Conservation (phyloP, 2,797 vertebrate species). For the Sebastolobus alascanus region DNA sequence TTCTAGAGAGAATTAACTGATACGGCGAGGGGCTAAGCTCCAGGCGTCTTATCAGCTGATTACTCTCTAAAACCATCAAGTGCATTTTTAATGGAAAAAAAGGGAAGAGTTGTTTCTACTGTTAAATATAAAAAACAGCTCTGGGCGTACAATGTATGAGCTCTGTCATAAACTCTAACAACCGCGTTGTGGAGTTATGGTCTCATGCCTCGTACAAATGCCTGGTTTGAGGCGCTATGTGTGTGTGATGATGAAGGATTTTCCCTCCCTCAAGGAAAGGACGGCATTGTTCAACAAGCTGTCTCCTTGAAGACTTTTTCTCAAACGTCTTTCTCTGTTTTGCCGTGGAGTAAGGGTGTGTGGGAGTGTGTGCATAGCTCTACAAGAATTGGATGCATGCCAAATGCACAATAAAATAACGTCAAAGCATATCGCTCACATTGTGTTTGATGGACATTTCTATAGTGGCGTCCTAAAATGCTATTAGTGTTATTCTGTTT, state of each 20-base stretch:
- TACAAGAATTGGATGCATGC: background rate
- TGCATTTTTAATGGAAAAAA: constrained; percentile 65
- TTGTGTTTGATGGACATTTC: constrained; percentile 7
- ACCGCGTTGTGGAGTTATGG: constrained; percentile 39
- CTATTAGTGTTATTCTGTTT: background rate
- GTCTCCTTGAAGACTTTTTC: constrained; percentile 27
- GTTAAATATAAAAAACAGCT: constrained; percentile 61
- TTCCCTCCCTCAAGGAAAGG: constrained; percentile 42
- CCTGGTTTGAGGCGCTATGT: constrained; percentile 39
- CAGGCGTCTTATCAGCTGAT: constrained; percentile 68
- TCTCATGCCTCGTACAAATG: constrained; percentile 30
- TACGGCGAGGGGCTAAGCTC: constrained; percentile 49
- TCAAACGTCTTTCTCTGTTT: constrained; percentile 22
- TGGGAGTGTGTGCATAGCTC: background rate
- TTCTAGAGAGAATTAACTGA: constrained; percentile 64
- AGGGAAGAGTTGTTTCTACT: constrained; percentile 36
- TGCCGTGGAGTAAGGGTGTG: background rate
- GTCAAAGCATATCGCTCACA: background rate
- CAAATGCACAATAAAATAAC: background rate
- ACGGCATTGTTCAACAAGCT: constrained; percentile 17
- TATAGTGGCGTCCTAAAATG: background rate
- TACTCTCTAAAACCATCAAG: constrained; percentile 65
- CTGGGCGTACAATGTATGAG: constrained; percentile 30
- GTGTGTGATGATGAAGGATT: constrained; percentile 30
- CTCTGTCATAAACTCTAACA: constrained; percentile 56